phyloP scores from a whole-genome alignment of 1,140 invertebrate species.

The Heterodera carotae region DNA sequence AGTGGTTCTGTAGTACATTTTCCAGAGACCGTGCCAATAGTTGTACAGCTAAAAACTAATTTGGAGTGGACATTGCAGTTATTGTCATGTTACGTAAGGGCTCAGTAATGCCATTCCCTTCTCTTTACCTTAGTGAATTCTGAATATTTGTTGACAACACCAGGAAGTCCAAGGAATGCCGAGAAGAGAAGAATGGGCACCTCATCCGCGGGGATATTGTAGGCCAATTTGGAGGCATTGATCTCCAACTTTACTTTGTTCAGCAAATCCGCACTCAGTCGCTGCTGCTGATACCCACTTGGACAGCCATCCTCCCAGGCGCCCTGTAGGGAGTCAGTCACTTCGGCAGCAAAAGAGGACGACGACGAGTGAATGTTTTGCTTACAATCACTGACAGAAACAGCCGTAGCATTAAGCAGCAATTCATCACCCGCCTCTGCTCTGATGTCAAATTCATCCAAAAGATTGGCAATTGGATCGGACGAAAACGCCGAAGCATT shows the following conservation, averaged over 20 bases:
- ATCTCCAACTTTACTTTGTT: constrained; percentile 40
- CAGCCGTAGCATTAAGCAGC: background rate
- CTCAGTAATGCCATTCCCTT: too few species aligned
- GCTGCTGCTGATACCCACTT: background rate
- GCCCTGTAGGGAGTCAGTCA: constrained; percentile 28
- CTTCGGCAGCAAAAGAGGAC: constrained; percentile 27
- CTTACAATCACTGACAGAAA: background rate
- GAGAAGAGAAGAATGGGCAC: constrained; percentile 28
- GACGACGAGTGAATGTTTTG: background rate
- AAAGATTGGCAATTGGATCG: background rate
- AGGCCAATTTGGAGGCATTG: constrained; percentile 38
- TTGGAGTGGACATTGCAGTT: too few species aligned
- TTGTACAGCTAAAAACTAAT: constrained; percentile 28
- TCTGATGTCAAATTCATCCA: background rate
- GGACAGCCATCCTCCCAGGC: constrained; percentile 13
- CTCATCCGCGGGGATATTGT: constrained; percentile 33
- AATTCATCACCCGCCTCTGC: background rate
- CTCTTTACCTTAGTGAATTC: constrained; percentile 31
- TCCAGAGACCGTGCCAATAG: constrained; percentile 29
- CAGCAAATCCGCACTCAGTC: constrained; percentile 24
- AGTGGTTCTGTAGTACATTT: constrained; percentile 28
- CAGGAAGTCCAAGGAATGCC: constrained; percentile 31
- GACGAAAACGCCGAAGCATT: background rate
- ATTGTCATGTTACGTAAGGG: too few species aligned
- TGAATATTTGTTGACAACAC: constrained; percentile 16